phyloP scores from a whole-genome alignment of 1,140 invertebrate genomes.

The Leptinotarsa texana region DNA sequence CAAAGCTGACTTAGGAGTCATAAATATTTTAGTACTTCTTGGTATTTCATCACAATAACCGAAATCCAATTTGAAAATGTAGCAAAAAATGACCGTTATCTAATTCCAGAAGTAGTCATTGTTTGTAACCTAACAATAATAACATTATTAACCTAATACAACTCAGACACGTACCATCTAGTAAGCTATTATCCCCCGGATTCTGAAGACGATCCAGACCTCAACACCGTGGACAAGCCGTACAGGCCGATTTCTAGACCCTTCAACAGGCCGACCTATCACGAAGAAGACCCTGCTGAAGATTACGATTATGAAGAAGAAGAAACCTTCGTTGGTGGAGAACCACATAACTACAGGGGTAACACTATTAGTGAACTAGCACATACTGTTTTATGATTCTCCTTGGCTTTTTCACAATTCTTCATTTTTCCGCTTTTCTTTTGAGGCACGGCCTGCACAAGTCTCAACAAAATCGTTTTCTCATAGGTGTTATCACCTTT shows the following conservation, averaged over 20 bases:
- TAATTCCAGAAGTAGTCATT: background rate
- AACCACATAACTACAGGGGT: constrained; percentile 34
- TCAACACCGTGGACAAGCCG: constrained; percentile 57
- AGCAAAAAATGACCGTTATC: too few relatives aligned
- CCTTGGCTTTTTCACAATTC: too few relatives aligned
- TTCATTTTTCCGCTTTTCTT: too few relatives aligned
- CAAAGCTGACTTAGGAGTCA: too few relatives aligned
- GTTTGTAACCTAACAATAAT: constrained; percentile 17
- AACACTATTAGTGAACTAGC: constrained; percentile 1
- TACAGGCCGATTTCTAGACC: constrained; percentile 58
- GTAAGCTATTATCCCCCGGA: constrained; percentile 62
- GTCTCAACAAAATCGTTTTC: too few relatives aligned
- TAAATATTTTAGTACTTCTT: too few relatives aligned
- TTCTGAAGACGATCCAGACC: constrained; percentile 52
- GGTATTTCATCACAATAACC: too few relatives aligned
- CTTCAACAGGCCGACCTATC: constrained; percentile 22
- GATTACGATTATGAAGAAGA: constrained; percentile 17
- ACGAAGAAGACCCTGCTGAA: constrained; percentile 24
- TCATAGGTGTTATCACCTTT: too few relatives aligned
- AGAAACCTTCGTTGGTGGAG: background rate
- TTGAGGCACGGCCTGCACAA: too few relatives aligned
- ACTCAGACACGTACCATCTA: constrained; percentile 63
- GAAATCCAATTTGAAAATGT: too few relatives aligned
- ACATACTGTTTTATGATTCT: too few relatives aligned
- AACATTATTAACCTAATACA: constrained; percentile 26